Percentiles rank a stretch among this genome's conserved stretches.
These are phyloP conservation scores for Onthophagus sagittarius DNA, from an alignment of 2,888 invertebrate genomes.

Conservation along the genomic window DNA sequence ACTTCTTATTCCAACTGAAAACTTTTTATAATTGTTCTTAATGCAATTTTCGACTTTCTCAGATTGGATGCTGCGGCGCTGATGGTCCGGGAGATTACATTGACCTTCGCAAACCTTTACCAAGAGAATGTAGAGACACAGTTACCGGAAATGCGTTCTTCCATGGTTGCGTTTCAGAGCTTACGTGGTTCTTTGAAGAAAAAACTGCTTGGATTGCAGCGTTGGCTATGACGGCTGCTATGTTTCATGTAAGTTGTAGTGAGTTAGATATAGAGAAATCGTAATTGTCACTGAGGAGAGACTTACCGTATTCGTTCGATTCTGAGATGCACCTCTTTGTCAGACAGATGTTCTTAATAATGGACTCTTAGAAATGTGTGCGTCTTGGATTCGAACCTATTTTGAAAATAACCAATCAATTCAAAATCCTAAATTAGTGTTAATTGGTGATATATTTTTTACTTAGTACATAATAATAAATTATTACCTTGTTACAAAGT, in stretches of 20 bases:
- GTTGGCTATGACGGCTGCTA: slow-evolving; percentile 69
- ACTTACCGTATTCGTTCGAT: too few relatives aligned
- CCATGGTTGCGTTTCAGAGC: slow-evolving; percentile 82
- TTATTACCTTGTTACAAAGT: too few relatives aligned
- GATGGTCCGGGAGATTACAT: slow-evolving; percentile 82
- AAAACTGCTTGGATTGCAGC: slow-evolving; percentile 82
- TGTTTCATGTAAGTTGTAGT: slow-evolving; percentile 80
- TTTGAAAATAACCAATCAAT: too few relatives aligned
- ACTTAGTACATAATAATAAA: too few relatives aligned
- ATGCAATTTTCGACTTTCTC: slow-evolving; percentile 13
- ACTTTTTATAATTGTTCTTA: neutral
- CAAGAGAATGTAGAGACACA: slow-evolving; percentile 78
- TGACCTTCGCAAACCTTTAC: slow-evolving; percentile 71
- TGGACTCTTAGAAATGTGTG: too few relatives aligned
- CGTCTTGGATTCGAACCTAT: too few relatives aligned
- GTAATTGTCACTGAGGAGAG: too few relatives aligned
- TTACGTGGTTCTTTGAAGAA: slow-evolving; percentile 84
- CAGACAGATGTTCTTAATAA: too few relatives aligned
- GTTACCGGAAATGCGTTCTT: slow-evolving; percentile 86
- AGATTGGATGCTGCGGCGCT: slow-evolving; percentile 90
- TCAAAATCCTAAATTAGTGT: too few relatives aligned
- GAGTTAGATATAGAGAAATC: too few relatives aligned
- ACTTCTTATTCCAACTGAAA: neutral
- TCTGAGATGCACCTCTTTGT: too few relatives aligned
- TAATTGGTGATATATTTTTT: too few relatives aligned